Percentiles rank a stretch among this genome's conserved stretches.
Conservation (phyloP, 2,888 invertebrate genomes). For the Agrypnus murinus region DNA sequence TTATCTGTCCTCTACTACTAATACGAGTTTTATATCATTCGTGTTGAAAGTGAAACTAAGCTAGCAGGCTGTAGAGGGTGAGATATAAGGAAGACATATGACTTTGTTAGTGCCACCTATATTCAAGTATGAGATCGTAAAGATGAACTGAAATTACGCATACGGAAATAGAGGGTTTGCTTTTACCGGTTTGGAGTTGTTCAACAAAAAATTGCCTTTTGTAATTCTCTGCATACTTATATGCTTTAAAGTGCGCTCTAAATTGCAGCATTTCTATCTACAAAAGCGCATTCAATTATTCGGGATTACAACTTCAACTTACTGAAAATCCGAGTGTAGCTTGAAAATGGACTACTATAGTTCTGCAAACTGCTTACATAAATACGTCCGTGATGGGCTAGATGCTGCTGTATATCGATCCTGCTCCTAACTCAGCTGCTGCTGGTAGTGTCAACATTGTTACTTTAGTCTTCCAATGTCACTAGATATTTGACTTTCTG, state of each 20-base stretch:
- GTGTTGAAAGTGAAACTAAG: conserved; percentile 20
- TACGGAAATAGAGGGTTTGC: conserved; percentile 1
- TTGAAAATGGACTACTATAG: conserved; percentile 26
- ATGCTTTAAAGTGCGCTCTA: neutral
- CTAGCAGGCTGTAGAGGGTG: neutral
- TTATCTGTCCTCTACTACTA: conserved; percentile 22
- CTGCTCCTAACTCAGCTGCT: conserved; percentile 7
- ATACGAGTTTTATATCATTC: conserved; percentile 23
- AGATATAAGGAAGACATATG: conserved; percentile 25
- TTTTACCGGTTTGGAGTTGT: conserved; percentile 1
- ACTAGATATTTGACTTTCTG: conserved; percentile 25
- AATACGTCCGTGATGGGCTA: conserved; percentile 25
- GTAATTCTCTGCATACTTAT: conserved; percentile 3
- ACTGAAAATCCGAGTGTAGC: conserved; percentile 23
- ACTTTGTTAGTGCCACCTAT: conserved; percentile 21
- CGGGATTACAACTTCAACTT: conserved; percentile 18
- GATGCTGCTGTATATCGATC: conserved; percentile 36
- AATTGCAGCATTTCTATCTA: neutral
- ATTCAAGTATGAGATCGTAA: conserved; percentile 19
- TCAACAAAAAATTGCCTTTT: neutral
- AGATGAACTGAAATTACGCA: conserved; percentile 12
- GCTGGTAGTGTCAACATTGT: conserved; percentile 23
- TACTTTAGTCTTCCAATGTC: conserved; percentile 19
- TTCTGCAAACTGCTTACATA: conserved; percentile 36
- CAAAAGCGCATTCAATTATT: conserved; percentile 26